Evolutionary conservation across 2,797 vertebrate genomes (phyloP).

Genomic region (Dipus sagitta): DNA sequence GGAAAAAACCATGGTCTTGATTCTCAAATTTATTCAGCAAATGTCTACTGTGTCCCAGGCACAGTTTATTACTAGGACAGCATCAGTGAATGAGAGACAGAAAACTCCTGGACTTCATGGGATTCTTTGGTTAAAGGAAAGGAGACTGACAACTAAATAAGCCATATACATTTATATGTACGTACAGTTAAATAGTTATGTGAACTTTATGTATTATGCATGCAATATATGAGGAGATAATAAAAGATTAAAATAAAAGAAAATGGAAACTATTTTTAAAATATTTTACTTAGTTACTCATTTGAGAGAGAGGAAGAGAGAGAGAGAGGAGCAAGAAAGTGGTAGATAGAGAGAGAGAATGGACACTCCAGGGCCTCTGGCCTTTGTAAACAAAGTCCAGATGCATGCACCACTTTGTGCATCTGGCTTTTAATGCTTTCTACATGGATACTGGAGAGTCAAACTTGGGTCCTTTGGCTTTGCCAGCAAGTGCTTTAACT

Average conservation of each 20-base stretch:
- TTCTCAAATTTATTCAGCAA: constrained; percentile 41
- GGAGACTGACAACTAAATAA: neutral
- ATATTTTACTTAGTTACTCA: too few relatives aligned
- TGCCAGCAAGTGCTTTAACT: too few relatives aligned
- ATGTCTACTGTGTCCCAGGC: neutral
- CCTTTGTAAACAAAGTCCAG: too few relatives aligned
- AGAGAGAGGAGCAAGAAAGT: too few relatives aligned
- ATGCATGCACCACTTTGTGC: too few relatives aligned
- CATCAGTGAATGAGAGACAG: neutral
- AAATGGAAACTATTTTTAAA: neutral
- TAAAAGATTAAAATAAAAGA: neutral
- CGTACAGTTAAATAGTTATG: neutral
- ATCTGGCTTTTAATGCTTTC: too few relatives aligned
- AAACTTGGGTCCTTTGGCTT: too few relatives aligned
- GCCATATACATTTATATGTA: neutral
- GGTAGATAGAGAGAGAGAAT: too few relatives aligned
- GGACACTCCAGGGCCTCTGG: too few relatives aligned
- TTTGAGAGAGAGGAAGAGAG: too few relatives aligned
- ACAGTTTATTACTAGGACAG: neutral
- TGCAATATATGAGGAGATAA: neutral
- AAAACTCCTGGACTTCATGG: neutral
- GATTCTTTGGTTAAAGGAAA: neutral
- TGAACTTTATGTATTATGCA: neutral
- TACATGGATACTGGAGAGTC: too few relatives aligned
- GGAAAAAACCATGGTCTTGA: neutral